phyloP scores from a whole-genome alignment of 2,113 vertebrate genomes.

The Caretta caretta region DNA sequence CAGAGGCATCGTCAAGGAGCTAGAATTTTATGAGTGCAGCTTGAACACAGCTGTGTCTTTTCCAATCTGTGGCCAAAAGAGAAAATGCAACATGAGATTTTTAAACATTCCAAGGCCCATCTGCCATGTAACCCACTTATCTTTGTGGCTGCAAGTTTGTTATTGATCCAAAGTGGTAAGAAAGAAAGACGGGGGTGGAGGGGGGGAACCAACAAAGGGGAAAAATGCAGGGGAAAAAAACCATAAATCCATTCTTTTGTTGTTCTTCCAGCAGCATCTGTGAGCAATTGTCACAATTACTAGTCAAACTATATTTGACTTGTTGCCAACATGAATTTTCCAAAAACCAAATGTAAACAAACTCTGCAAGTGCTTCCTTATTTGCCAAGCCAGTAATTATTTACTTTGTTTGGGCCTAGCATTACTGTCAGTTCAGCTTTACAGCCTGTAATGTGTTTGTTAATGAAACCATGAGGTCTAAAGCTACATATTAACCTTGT shows the following conservation, averaged over 20 bases:
- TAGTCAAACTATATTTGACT: constrained; percentile 85
- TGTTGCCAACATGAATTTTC: constrained; percentile 86
- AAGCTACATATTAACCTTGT: constrained; percentile 85
- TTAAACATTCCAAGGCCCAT: constrained; percentile 81
- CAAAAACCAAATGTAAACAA: constrained; percentile 87
- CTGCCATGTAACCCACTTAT: constrained; percentile 80
- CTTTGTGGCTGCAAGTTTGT: constrained; percentile 79
- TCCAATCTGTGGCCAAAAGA: constrained; percentile 79
- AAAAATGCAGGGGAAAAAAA: constrained; percentile 77
- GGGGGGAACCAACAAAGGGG: constrained; percentile 79
- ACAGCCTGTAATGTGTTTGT: constrained; percentile 85
- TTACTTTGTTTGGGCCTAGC: constrained; percentile 86
- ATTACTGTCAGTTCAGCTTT: constrained; percentile 86
- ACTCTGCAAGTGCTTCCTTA: constrained; percentile 84
- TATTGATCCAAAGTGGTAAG: constrained; percentile 79
- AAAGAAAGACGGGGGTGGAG: not conserved
- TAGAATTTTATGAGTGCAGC: constrained; percentile 78
- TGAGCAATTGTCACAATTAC: constrained; percentile 91
- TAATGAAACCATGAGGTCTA: constrained; percentile 87
- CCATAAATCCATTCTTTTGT: constrained; percentile 84
- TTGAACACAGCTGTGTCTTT: constrained; percentile 87
- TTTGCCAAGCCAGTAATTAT: constrained; percentile 87
- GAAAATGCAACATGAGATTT: constrained; percentile 82
- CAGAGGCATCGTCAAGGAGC: constrained; percentile 60
- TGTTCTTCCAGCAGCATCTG: constrained; percentile 88